A percentile compares a stretch with the other conserved stretches of the same genome.
phyloP scores from a whole-genome alignment of 1,140 invertebrate genomes.

The Pachypeltis micranthus region DNA sequence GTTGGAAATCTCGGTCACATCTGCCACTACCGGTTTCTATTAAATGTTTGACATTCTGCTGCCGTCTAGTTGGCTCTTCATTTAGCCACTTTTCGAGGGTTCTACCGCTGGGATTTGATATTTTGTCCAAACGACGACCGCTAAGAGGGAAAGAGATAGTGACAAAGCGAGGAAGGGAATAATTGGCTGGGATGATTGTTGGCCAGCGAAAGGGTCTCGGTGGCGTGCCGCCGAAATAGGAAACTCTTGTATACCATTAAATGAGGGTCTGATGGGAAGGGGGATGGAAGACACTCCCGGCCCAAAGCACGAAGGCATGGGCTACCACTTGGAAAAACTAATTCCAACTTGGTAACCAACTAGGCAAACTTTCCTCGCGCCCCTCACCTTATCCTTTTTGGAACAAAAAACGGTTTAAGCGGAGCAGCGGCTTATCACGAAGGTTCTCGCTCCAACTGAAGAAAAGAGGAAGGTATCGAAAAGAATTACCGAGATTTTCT shows the following conservation, averaged over 20 bases:
- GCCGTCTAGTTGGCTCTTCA: too few species aligned
- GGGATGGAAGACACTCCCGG: neutral
- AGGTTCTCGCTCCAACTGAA: neutral
- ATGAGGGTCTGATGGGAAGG: too few species aligned
- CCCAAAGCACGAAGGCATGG: neutral
- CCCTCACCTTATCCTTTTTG: neutral
- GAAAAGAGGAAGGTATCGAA: neutral
- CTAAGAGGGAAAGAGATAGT: conserved; percentile 11
- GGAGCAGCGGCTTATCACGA: neutral
- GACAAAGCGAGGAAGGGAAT: conserved; percentile 10
- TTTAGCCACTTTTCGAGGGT: too few species aligned
- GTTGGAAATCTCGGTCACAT: too few species aligned
- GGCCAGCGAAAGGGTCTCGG: neutral
- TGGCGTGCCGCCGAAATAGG: neutral
- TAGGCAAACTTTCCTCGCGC: neutral
- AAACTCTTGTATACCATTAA: neutral
- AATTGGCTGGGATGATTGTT: neutral
- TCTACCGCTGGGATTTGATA: too few species aligned
- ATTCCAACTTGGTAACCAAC: neutral
- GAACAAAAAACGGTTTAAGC: neutral
- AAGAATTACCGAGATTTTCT: neutral
- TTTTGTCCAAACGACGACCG: too few species aligned
- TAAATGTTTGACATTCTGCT: too few species aligned
- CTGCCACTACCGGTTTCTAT: too few species aligned
- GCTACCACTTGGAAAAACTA: neutral